Evolutionary conservation across 2,113 vertebrate species (phyloP).

Genomic region (Aphyosemion australe): DNA sequence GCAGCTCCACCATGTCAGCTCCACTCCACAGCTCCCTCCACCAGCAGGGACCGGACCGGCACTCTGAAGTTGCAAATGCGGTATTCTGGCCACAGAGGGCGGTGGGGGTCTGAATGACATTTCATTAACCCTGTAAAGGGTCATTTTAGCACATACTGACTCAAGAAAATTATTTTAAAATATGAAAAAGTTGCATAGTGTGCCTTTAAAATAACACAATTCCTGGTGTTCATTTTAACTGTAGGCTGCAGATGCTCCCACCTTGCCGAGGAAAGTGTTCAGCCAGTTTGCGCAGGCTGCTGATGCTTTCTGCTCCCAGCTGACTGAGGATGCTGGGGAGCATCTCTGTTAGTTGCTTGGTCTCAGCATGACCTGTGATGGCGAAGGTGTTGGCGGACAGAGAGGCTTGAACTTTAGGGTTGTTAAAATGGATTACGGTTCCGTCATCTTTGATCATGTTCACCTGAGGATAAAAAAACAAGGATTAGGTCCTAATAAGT

Average conservation of each 20-base stretch:
- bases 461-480: constrained; percentile 82
- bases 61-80: too few species aligned
- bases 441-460: constrained; percentile 99
- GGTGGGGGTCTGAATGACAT: too few species aligned
- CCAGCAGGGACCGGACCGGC: too few species aligned
- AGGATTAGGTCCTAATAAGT: neutral
- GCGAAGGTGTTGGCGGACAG: constrained; percentile 98
- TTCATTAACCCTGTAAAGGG: too few species aligned
- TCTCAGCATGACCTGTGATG: constrained; percentile 95
- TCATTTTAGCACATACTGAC: too few species aligned
- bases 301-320: constrained; percentile 95
- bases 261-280: constrained; percentile 98
- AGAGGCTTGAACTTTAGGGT: constrained; percentile 98
- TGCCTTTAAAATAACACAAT: too few species aligned
- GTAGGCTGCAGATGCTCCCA: constrained; percentile 50
- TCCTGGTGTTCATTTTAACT: too few species aligned
- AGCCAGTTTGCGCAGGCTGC: constrained; percentile 95
- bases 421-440: constrained; percentile 98
- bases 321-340: constrained; percentile 96
- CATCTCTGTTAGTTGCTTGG: constrained; percentile 98
- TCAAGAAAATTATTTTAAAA: too few species aligned
- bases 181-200: too few species aligned
- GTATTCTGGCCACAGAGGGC: too few species aligned
- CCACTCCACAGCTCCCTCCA: too few species aligned
- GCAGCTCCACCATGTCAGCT: too few species aligned